phyloP scores from a whole-genome alignment of 2,888 invertebrate genomes.

The Apoda limacodes region DNA sequence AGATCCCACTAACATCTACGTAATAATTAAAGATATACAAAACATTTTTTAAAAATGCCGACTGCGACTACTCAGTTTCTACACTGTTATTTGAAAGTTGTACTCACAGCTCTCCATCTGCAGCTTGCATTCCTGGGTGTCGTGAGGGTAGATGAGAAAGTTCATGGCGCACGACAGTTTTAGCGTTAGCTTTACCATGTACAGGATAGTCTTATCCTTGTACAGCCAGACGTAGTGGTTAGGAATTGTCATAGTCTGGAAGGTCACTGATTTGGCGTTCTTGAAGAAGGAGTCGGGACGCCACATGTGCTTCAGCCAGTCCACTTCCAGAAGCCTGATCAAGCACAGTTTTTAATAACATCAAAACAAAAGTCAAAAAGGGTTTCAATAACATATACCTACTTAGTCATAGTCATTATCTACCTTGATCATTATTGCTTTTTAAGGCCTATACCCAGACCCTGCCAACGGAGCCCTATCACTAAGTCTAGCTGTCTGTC shows the following conservation, averaged over 20 bases:
- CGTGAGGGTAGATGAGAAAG: constrained; percentile 93
- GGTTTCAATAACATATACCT: too few relatives aligned
- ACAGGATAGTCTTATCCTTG: constrained; percentile 69
- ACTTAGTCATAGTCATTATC: too few relatives aligned
- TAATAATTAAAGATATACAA: too few relatives aligned
- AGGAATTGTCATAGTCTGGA: constrained; percentile 95
- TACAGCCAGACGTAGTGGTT: constrained; percentile 95
- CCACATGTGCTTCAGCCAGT: constrained; percentile 95
- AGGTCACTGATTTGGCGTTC: constrained; percentile 93
- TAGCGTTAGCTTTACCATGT: constrained; percentile 86
- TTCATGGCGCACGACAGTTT: constrained; percentile 95
- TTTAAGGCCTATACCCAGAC: too few relatives aligned
- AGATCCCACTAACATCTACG: too few relatives aligned
- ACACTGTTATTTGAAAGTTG: too few relatives aligned
- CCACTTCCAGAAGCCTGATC: constrained; percentile 82
- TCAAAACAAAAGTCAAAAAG: too few relatives aligned
- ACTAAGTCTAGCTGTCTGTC: too few relatives aligned
- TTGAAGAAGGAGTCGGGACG: constrained; percentile 94
- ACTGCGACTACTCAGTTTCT: neutral
- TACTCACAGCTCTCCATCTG: constrained; percentile 95
- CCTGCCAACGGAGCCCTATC: too few relatives aligned
- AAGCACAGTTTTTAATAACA: too few relatives aligned
- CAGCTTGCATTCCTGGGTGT: constrained; percentile 93
- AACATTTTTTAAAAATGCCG: too few relatives aligned
- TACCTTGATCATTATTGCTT: too few relatives aligned